Base-by-base conservation (phyloP, 1,140 invertebrate species). In the Pseudomyrmex concolor region DNA sequence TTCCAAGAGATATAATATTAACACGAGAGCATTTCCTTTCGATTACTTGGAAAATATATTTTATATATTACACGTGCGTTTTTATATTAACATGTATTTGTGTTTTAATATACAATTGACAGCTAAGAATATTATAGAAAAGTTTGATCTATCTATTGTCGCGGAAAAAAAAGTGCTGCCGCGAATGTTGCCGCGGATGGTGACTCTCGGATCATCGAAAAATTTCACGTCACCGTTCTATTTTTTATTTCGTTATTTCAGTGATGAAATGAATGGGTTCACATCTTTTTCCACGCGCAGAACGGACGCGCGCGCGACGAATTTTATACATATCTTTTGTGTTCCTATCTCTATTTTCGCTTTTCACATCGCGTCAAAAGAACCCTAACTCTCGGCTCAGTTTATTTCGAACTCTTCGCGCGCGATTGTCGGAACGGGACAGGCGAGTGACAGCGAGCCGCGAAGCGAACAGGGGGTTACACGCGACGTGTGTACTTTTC, bases 401-500 rank as follows among this genome's bases (percentile, higher is more conserved):
- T 89, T 89, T 85, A 89, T 87, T 87, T 87, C 76, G 60, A 89
- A 89, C 80, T 68, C 48, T 85, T 77, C 51, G 54, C 48, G 60
- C n/a, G 50, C 34, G 73, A 76, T 68, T 66, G 74, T 89, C 72
- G 60, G 72, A 77, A 7, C 67, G 73, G 68, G 73, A 71, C 78
- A 57, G 73, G 51, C 81, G 73, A 84, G 76, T 77, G 70, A 83
- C 68, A 72, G 68, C 48, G 57, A 55, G 7, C 48, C 62, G 72
- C 19, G 15, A 45, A 10, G 71, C 19, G 10, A 17, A 19, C 71
- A 60, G 25, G 13, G 72, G 10, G 9, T 0, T 34, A 34, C 34
- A 34, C 34, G 34, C 17, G 59, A 74, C 22, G 1, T 34, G 57
- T 74, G 59, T 74, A 63, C 45, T 17, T 63, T 76, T 77, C 54